Percentiles rank a stretch among this genome's conserved stretches.
phyloP scores from a whole-genome alignment of 2,888 invertebrate species.

The Chymomyza fuscimana region DNA sequence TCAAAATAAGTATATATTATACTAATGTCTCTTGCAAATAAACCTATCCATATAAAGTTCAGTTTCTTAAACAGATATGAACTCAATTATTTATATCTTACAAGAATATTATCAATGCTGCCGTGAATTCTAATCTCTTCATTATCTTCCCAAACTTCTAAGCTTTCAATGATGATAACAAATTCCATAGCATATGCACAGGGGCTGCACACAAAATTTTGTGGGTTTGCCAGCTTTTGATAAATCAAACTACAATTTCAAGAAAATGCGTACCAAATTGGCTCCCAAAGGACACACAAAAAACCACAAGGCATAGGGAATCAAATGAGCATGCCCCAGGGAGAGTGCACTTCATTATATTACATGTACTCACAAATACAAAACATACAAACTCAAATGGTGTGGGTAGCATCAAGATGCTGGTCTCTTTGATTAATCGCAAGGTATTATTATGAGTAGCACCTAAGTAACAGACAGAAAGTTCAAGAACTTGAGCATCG shows the following conservation, averaged over 20 bases:
- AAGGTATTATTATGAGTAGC: conserved; percentile 11
- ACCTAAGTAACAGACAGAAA: not conserved
- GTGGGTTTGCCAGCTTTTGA: not conserved
- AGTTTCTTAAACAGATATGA: too few species aligned
- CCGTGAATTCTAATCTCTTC: not conserved
- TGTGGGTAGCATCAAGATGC: not conserved
- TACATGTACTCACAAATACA: conserved; percentile 1
- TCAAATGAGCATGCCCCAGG: conserved; percentile 3
- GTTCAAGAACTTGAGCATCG: not conserved
- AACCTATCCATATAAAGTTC: too few species aligned
- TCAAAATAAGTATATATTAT: too few species aligned
- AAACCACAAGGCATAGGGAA: not conserved
- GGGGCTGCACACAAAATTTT: not conserved
- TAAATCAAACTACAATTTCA: conserved; percentile 14
- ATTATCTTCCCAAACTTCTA: not conserved
- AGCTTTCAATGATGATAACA: not conserved
- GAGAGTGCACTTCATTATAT: conserved; percentile 20
- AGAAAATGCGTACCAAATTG: conserved; percentile 21
- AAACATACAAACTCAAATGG: not conserved
- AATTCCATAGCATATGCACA: not conserved
- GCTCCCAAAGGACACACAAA: conserved; percentile 18
- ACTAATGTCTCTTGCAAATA: too few species aligned
- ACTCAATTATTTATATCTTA: too few species aligned
- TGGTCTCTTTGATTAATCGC: conserved; percentile 20
- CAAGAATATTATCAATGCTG: not conserved